A percentile compares a stretch with the other conserved stretches of the same genome.
These are phyloP conservation scores for Psittacula cyanocephala DNA, from an alignment of 2,113 vertebrate species.

Conservation along the genomic window DNA sequence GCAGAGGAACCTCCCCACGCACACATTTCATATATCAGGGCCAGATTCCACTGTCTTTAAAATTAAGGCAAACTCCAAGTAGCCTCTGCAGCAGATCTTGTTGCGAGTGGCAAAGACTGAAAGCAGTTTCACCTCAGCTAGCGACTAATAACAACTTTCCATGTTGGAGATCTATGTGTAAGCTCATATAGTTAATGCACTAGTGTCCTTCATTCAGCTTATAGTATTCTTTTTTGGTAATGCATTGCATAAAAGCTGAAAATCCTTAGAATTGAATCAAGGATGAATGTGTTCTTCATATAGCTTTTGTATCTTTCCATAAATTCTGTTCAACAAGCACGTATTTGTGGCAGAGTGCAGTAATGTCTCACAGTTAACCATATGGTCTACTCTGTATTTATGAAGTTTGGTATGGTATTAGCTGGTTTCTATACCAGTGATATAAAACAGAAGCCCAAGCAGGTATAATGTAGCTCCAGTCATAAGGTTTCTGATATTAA, in stretches of 20 bases:
- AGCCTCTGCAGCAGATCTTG: not conserved
- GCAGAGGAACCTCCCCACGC: not conserved
- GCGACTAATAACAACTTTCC: not conserved
- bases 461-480: not conserved
- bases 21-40: not conserved
- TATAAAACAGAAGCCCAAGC: not conserved
- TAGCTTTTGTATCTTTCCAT: not conserved
- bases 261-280: not conserved
- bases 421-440: not conserved
- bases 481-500: not conserved
- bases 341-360: not conserved
- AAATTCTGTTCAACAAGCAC: not conserved
- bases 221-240: not conserved
- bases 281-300: not conserved
- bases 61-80: not conserved
- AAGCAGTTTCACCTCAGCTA: not conserved
- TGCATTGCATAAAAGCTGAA: not conserved
- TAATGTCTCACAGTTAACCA: not conserved
- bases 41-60: not conserved
- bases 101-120: not conserved
- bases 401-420: not conserved
- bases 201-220: not conserved
- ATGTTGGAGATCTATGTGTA: not conserved
- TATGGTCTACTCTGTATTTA: not conserved
- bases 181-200: not conserved